Evolutionary conservation across 2,888 invertebrate genomes (phyloP), one percentile per base, ranked within the genome.

Genomic region (Lissonota sp.): DNA sequence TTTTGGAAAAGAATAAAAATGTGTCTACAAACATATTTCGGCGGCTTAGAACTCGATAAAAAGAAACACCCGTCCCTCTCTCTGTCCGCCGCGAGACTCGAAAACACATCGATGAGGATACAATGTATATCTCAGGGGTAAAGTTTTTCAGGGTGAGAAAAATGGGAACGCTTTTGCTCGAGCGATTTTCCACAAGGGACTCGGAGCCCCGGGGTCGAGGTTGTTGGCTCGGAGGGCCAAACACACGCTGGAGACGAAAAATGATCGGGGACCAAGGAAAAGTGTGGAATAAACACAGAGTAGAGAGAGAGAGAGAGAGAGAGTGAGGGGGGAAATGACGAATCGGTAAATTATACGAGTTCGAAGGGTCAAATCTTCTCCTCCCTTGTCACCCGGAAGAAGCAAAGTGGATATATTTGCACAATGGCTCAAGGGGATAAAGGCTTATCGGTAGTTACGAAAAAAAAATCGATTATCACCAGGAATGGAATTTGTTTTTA

Each of bases 261-360:
- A 49, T 7, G 49, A 3, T 6, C 49, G 10, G 10, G 7, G 49
- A n/a, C 49, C 10, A 7, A 49, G 49, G n/a, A 49, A 49, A 12
- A 49, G 26, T 26, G 26, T 26, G n/a, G 49, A 49, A 49, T 49
- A 49, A 49, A 49, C n/a, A 10, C 49, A 12, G 49, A 49, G 57
- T 10, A 12, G 49, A 49, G 57, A 57, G 39, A 40, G 37, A 10
- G 44, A 26, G 70, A 46, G 40, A 42, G 49, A 26, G 49, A 26
- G 26, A 26, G n/a, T n/a, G n/a, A n/a, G n/a, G n/a, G 60, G 58
- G 60, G 69, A 53, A 76, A 76, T 69, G 76, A 63, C 76, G 60
- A 69, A 77, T 71, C 44, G 71, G 40, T 71, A 49, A 71, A 77
- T 77, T 77, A 77, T 77, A 77, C 77, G 40, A 53, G 71, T 49